A percentile compares a stretch with the other conserved stretches of the same genome.
Evolutionary conservation across 2,797 vertebrate genomes (phyloP).

Genomic region (Cynodonichthys magdalenae): DNA sequence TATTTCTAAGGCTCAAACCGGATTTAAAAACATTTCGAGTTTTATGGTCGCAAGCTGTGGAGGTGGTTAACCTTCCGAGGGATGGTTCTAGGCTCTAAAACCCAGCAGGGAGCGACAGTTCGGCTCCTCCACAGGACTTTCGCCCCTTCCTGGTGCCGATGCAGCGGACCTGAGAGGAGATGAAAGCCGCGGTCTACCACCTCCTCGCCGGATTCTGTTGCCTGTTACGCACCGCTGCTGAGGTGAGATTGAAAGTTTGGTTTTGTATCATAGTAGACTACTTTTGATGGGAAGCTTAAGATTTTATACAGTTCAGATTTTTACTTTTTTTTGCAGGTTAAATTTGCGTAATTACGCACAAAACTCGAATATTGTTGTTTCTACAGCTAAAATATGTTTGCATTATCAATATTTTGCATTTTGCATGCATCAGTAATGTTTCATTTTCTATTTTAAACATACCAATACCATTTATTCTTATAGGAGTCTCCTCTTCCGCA

Average conservation of each 20-base stretch:
- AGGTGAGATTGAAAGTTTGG: constrained; percentile 72
- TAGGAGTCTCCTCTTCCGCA: constrained; percentile 92
- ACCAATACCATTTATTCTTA: constrained; percentile 13
- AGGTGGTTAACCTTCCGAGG: constrained; percentile 78
- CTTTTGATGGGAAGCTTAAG: background rate
- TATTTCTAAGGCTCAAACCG: background rate
- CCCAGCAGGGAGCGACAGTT: constrained; percentile 84
- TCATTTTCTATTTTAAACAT: background rate
- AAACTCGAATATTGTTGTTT: background rate
- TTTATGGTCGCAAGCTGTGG: constrained; percentile 16
- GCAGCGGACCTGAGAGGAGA: constrained; percentile 85
- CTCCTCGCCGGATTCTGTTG: constrained; percentile 88
- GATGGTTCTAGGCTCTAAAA: constrained; percentile 86
- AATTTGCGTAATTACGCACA: constrained; percentile 46
- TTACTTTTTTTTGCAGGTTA: too few species aligned
- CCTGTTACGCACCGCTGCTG: constrained; percentile 84
- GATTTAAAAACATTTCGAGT: background rate
- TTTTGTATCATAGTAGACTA: background rate
- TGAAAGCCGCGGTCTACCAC: constrained; percentile 89
- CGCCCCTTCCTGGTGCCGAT: constrained; percentile 76
- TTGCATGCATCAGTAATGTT: background rate
- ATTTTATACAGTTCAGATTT: background rate
- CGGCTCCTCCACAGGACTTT: constrained; percentile 84
- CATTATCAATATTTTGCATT: background rate
- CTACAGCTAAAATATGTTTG: background rate